Conservation (phyloP, 2,888 invertebrate species). For the Meteorus cinctellus region DNA sequence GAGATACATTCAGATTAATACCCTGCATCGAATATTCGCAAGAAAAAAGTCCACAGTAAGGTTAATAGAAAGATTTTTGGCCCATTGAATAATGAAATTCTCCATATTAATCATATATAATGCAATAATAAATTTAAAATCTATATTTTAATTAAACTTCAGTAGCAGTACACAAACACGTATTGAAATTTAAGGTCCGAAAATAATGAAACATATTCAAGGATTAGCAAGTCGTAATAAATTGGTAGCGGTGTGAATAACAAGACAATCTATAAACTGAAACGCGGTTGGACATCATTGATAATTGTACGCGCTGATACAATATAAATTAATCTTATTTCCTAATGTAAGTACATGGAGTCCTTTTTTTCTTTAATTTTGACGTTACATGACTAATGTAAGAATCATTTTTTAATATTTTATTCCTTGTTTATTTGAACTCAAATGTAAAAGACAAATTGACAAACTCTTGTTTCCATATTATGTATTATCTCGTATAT, state of each 20-base stretch:
- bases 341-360: conserved; percentile 38
- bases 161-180: conserved; percentile 18
- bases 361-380: conserved; percentile 1
- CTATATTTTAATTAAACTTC: conserved; percentile 27
- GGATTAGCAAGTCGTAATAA: conserved; percentile 20
- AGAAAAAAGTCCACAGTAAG: conserved; percentile 7
- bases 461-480: not conserved
- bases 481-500: not conserved
- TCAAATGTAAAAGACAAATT: not conserved
- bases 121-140: conserved; percentile 11
- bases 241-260: conserved; percentile 23
- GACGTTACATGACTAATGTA: not conserved
- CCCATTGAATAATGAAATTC: conserved; percentile 14
- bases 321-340: conserved; percentile 34
- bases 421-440: not conserved
- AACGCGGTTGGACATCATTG: conserved; percentile 27
- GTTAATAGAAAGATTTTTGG: conserved; percentile 27
- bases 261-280: conserved; percentile 22
- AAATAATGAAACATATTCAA: conserved; percentile 4
- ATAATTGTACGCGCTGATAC: conserved; percentile 19
- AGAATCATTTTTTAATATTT: conserved; percentile 20
- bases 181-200: conserved; percentile 1
- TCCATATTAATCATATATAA: not conserved
- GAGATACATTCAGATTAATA: conserved; percentile 7
- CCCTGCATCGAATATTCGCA: conserved; percentile 6